Conservation (phyloP, 2,888 invertebrate genomes). For the Blera fallax region DNA sequence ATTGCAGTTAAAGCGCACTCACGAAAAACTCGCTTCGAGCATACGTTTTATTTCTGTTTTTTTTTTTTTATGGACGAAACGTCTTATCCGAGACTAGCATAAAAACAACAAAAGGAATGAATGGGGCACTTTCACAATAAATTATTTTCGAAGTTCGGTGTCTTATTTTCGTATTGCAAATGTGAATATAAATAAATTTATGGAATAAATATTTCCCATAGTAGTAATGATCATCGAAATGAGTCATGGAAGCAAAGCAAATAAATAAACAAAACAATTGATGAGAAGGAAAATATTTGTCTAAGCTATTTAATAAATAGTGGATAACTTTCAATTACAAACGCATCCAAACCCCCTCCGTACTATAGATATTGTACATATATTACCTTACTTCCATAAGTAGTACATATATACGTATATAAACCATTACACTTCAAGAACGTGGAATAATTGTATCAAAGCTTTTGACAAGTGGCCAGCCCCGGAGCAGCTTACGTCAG, state of each 20-base stretch:
- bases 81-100: constrained; percentile 30
- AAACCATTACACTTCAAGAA: too few relatives aligned
- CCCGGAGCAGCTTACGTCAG: too few relatives aligned
- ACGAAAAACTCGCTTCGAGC: neutral
- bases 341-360: too few relatives aligned
- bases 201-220: constrained; percentile 1
- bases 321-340: neutral
- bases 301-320: neutral
- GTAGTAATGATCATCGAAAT: neutral
- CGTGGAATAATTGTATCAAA: too few relatives aligned
- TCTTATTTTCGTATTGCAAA: constrained; percentile 12
- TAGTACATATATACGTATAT: too few relatives aligned
- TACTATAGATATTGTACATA: too few relatives aligned
- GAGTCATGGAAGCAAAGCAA: neutral
- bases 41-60: constrained; percentile 20
- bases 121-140: constrained; percentile 46
- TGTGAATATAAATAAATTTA: constrained; percentile 37
- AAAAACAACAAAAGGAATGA: constrained; percentile 22
- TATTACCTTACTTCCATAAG: too few relatives aligned
- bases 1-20: constrained; percentile 57
- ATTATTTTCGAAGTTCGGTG: constrained; percentile 49
- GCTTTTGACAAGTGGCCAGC: too few relatives aligned
- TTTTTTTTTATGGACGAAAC: constrained; percentile 37
- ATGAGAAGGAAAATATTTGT: neutral
- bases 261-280: neutral